Conservation (phyloP, 2,113 vertebrate species). For the Odontophorus gujanensis region DNA sequence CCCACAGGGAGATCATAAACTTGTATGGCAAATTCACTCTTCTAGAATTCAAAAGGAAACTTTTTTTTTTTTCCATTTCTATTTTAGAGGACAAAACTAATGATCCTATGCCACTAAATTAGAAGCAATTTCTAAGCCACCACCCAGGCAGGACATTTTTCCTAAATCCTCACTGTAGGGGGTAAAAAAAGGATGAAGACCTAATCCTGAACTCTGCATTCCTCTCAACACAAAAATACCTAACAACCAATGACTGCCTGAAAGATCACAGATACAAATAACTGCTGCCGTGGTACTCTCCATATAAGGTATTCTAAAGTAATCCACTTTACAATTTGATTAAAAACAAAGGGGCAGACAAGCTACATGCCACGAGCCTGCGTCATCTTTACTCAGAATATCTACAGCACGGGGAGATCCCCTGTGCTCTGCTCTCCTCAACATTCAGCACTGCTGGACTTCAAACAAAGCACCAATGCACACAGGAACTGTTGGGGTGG, state of each 20-base stretch:
- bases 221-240: neutral
- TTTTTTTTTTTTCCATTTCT: neutral
- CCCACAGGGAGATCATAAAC: neutral
- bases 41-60: neutral
- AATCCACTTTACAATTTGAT: neutral
- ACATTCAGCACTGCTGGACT: neutral
- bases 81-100: neutral
- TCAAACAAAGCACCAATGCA: neutral
- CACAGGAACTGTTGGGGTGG: too few species aligned
- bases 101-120: neutral
- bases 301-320: neutral
- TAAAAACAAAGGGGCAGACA: neutral
- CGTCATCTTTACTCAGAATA: neutral
- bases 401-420: neutral
- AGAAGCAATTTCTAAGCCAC: neutral
- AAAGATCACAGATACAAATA: neutral
- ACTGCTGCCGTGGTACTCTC: neutral
- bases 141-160: neutral
- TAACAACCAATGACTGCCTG: neutral
- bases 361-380: neutral
- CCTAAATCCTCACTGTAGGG: neutral
- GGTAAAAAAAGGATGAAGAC: neutral
- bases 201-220: neutral
- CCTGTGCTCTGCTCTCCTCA: neutral
- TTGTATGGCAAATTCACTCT: neutral